phyloP scores from a whole-genome alignment of 1,140 invertebrate species.

The Drosophila busckii region DNA sequence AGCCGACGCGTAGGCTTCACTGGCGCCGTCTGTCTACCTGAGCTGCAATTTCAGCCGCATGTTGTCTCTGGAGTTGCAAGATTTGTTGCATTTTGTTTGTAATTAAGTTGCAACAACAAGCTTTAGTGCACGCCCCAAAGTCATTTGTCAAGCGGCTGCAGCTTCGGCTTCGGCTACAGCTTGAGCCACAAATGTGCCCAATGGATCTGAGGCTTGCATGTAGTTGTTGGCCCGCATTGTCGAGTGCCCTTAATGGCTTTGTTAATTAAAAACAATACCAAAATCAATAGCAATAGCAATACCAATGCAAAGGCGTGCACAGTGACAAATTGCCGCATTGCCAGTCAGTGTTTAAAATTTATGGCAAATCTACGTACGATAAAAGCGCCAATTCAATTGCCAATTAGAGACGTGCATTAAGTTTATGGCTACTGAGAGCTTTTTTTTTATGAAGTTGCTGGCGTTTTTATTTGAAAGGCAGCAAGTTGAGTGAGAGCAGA shows the following conservation, averaged over 20 bases:
- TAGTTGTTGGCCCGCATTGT: conserved; percentile 13
- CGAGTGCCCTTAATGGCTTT: conserved; percentile 65
- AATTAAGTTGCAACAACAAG: conserved; percentile 68
- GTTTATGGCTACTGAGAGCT: too few relatives aligned
- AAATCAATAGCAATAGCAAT: conserved; percentile 32
- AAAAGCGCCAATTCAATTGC: too few relatives aligned
- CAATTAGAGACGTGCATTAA: too few relatives aligned
- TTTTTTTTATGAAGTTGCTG: too few relatives aligned
- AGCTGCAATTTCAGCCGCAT: background rate
- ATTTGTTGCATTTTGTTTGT: conserved; percentile 60
- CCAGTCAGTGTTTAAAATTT: conserved; percentile 4
- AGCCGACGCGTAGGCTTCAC: conserved; percentile 22
- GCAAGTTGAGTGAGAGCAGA: too few relatives aligned
- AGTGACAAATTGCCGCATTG: conserved; percentile 21
- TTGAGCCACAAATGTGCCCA: conserved; percentile 28
- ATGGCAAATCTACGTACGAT: background rate
- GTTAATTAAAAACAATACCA: conserved; percentile 73
- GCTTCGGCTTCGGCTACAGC: conserved; percentile 23
- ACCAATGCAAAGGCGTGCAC: background rate
- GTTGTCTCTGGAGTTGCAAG: conserved; percentile 15
- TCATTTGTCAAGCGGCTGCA: conserved; percentile 32
- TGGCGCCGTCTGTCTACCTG: conserved; percentile 54
- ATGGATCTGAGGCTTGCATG: conserved; percentile 11
- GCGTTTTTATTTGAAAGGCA: too few relatives aligned
- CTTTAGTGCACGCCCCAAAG: conserved; percentile 33